A percentile compares a stretch with the other conserved stretches of the same genome.
Conservation (phyloP, 2,888 invertebrate genomes). For the Aelia acuminata region DNA sequence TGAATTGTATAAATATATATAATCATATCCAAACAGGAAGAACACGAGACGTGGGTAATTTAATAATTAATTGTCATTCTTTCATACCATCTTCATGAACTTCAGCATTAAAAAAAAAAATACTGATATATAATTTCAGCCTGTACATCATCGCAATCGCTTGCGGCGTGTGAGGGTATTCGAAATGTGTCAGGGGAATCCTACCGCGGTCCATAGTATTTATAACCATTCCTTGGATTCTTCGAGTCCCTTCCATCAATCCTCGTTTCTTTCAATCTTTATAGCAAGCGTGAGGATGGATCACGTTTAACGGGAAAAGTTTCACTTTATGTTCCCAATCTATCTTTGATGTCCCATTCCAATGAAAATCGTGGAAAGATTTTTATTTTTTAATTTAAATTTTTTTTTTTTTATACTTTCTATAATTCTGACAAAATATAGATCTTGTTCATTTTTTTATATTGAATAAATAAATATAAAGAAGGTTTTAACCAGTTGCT, state of each 20-base stretch:
- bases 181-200: background rate
- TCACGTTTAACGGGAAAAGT: background rate
- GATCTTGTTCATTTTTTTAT: no score
- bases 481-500: no score
- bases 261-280: conserved; percentile 36
- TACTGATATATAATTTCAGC: background rate
- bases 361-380: background rate
- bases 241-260: background rate
- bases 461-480: no score
- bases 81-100: background rate
- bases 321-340: background rate
- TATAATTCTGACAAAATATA: no score
- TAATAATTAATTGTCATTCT: background rate
- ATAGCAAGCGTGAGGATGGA: conserved; percentile 1
- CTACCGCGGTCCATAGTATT: background rate
- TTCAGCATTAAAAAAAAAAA: background rate
- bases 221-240: conserved; percentile 28
- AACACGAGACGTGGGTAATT: background rate
- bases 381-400: no score
- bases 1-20: no score
- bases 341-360: background rate
- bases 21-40: background rate
- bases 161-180: background rate
- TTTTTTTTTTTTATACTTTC: no score
- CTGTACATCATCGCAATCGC: background rate